Conservation (phyloP, 2,797 vertebrate species). For the Acestrorhynchus altus region DNA sequence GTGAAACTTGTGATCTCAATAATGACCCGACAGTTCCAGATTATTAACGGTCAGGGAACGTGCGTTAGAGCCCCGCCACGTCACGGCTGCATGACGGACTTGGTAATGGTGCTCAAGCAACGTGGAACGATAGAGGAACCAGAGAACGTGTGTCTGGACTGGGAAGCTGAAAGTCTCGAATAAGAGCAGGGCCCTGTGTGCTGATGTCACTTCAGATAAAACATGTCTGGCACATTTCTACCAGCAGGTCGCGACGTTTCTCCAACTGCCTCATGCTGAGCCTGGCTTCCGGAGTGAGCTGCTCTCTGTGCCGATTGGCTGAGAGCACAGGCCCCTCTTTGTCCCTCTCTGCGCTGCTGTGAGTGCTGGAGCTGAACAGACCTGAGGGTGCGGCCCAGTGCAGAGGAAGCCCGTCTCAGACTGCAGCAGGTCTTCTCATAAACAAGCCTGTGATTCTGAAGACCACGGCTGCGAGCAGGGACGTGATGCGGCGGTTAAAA, state of each 20-base stretch:
- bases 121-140: neutral
- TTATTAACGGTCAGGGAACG: neutral
- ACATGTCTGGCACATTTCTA: neutral
- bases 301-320: conserved; percentile 47
- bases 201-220: conserved; percentile 24
- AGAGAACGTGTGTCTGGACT: neutral
- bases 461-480: neutral
- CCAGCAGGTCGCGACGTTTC: conserved; percentile 63
- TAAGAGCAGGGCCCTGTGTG: neutral
- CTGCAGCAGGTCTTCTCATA: neutral
- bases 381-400: conserved; percentile 40
- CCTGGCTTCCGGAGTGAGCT: conserved; percentile 17
- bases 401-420: conserved; percentile 31
- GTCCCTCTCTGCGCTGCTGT: conserved; percentile 26
- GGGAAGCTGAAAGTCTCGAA: neutral
- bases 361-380: conserved; percentile 39
- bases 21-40: neutral
- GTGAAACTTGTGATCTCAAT: neutral
- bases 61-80: neutral
- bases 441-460: conserved; percentile 1
- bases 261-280: conserved; percentile 1
- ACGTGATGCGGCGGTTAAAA: neutral
- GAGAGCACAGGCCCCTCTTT: conserved; percentile 48
- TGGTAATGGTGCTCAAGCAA: neutral
- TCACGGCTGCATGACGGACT: neutral